Evolutionary conservation across 2,888 invertebrate species (phyloP), one percentile per base, ranked within the genome.

Genomic region (Eilema depressum): DNA sequence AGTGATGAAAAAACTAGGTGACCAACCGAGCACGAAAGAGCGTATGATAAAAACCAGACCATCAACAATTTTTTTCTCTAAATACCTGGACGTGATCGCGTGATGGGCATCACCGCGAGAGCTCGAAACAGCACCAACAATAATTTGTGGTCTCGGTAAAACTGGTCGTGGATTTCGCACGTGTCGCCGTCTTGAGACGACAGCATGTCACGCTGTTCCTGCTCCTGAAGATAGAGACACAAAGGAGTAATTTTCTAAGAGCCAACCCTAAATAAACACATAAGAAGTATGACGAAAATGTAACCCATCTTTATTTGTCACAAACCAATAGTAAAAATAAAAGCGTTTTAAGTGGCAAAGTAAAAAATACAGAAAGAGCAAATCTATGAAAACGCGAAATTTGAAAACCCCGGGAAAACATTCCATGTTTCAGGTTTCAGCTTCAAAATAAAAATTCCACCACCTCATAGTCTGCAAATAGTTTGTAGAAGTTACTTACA

Each of bases 111-210:
- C 2, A 97, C 97, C 0, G 96, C 97, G 59, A 97, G 89, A 0
- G 95, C 96, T 77, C 96, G 92, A 84, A 97, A 97, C 64, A 97
- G 85, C 65, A 96, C 96, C 28, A 97, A 87, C 37, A 97, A 89
- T 68, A 97, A 86, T 84, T 97, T 97, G 83, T 97, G 97, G 83
- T 97, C 97, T 66, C 96, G 93, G 82, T 97, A 97, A 89, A 97
- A 97, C 85, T 96, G 96, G 83, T 97, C 96, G 84, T 96, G 96
- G 59, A 94, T 91, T 85, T 97, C 96, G 59, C 96, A 95, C 8
- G 95, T 95, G 80, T 96, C 93, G 5, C 96, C 96, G 88, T 97
- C 96, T 75, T 95, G 93, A 0, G 96, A 96, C 67, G 96, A 95
- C 17, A 96, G 86, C 83, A 92, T 83, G 57, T 95, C 93, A 62